Evolutionary conservation across 2,888 invertebrate species (phyloP), one percentile per base, ranked within the genome.

Genomic region (Petrolisthes cinctipes): DNA sequence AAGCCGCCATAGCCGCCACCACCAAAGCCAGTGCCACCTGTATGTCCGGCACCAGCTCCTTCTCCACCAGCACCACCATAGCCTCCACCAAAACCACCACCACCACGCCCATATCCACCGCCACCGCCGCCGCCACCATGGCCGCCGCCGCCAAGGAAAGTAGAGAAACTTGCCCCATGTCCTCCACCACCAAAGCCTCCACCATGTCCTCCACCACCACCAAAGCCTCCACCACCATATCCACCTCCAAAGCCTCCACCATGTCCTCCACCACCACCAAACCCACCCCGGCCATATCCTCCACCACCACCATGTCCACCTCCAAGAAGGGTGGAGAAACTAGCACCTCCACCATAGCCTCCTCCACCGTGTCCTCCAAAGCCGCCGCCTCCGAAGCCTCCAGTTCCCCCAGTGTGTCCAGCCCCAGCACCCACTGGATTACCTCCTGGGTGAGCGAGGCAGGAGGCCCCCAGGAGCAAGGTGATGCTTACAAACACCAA

Each of bases 181-280:
- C 82, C 82, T n/a, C 82, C 79, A 53, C 79, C 73, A 17, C 73
- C 73, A n/a, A n/a, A n/a, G 20, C 23, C n/a, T 9, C 73, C 73
- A 37, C 37, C 37, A 37, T 37, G 2, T 37, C 37, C 37, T 2
- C 37, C 37, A 37, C 37, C 37, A 37, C 37, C 37, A 37, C 37
- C 37, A 37, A 0, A 1, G 37, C 37, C 37, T 1, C 37, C 37
- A 37, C 37, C 37, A 37, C 37, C 66, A 3, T 17, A 11, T 1
- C 66, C 66, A 3, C 66, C 66, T 61, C 66, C 66, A 61, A 61
- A 11, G 14, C 11, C 17, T 1, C 11, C 11, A 17, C 17, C 17
- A 17, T 14, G 11, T 11, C 17, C 11, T 11, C 66, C 37, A 37
- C 37, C 37, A 37, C 37, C 37, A 37, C 37, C 37, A 37, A 1